These are phyloP conservation scores for Dicyrtoma fusca DNA, from an alignment of 2,888 invertebrate genomes.

Conservation along the genomic window DNA sequence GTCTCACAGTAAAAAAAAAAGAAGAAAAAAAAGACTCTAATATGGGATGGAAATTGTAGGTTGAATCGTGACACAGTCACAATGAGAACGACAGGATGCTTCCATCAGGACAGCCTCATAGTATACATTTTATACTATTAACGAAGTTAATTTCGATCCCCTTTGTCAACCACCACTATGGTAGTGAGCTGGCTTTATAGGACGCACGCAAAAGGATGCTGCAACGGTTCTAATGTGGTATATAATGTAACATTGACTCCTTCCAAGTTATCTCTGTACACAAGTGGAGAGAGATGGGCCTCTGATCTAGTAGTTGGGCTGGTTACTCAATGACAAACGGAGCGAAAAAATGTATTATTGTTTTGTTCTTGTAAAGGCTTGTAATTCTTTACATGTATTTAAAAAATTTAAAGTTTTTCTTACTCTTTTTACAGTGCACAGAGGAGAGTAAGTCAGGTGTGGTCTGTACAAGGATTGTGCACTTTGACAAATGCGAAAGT, in stretches of 20 bases:
- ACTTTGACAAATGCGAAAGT: too few species aligned
- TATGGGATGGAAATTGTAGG: background rate
- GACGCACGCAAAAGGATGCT: background rate
- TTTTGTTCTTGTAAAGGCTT: too few species aligned
- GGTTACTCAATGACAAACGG: background rate
- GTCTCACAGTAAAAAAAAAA: constrained; percentile 2
- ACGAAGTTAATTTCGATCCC: background rate
- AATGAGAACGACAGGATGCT: constrained; percentile 31
- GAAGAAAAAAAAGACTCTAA: background rate
- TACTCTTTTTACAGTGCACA: too few species aligned
- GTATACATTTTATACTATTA: constrained; percentile 7
- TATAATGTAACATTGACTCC: too few species aligned
- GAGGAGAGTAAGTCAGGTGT: too few species aligned
- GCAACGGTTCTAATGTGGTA: background rate
- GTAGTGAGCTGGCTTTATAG: background rate
- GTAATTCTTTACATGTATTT: too few species aligned
- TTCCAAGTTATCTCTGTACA: too few species aligned
- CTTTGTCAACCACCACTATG: background rate
- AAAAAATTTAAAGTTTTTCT: too few species aligned
- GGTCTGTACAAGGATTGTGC: too few species aligned
- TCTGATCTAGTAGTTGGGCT: background rate
- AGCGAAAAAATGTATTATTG: background rate
- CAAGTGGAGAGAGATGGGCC: too few species aligned
- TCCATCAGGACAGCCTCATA: constrained; percentile 16
- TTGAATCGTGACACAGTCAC: constrained; percentile 13